Evolutionary conservation across 92 coral and sea anemone genomes (phyloP).

Genomic region (Porites cylindrica): DNA sequence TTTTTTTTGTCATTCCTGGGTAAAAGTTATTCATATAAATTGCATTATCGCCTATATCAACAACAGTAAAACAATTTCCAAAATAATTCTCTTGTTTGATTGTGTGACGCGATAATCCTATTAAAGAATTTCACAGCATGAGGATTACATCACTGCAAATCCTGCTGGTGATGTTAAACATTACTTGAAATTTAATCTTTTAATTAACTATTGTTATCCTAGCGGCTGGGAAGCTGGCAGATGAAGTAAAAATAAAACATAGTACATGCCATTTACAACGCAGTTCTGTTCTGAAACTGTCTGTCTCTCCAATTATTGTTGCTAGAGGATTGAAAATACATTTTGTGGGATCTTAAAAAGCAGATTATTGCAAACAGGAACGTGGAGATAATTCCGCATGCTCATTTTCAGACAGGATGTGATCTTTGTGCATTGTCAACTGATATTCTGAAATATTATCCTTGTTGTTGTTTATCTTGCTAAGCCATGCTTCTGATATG

Average conservation of each 20-base stretch:
- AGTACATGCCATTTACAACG: not conserved
- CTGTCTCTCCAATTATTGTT: no score
- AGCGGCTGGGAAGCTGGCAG: not conserved
- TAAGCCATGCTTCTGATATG: slow-evolving; percentile 1
- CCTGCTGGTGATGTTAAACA: not conserved
- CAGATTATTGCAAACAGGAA: not conserved
- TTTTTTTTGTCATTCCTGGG: no score
- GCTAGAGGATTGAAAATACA: no score
- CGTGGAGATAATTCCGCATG: slow-evolving; percentile 12
- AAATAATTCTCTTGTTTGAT: not conserved
- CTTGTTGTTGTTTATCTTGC: slow-evolving; percentile 32
- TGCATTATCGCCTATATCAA: no score
- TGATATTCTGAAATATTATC: slow-evolving; percentile 16
- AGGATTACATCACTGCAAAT: not conserved
- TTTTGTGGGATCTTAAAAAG: not conserved
- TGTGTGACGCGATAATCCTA: not conserved
- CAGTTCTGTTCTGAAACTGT: no score
- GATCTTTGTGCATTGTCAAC: slow-evolving; percentile 39
- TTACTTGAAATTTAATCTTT: not conserved
- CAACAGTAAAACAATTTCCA: not conserved
- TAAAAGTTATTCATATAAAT: no score
- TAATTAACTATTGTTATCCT: not conserved
- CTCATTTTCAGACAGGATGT: not conserved
- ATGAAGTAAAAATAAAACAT: not conserved
- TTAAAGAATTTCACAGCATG: not conserved